Base-by-base conservation (phyloP, 2,797 vertebrate species). In the Alauda arvensis region DNA sequence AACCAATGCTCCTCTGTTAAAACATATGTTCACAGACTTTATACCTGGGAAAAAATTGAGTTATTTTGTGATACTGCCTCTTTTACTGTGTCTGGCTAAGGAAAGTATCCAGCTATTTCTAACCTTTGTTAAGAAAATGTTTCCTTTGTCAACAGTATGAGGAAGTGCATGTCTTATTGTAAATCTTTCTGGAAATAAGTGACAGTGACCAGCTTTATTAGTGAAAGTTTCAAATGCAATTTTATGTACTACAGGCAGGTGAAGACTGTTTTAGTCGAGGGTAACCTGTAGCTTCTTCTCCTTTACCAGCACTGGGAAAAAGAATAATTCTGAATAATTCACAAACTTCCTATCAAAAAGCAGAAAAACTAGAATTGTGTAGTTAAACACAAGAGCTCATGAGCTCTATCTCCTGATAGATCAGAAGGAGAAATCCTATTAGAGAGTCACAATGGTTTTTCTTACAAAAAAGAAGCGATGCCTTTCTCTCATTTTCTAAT, bases 401-500 rank as follows among this genome's bases (percentile, higher is more conserved):
- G 31, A 82, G 13, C 16, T 69, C 10, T 43, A 21, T 20, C 13
- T 37, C 37, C 37, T 37, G 37, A 37, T 37, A 11, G 37, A 26
- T 15, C 7, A 46, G 37, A 71, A 68, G 25, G 0, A 70, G 48
- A 79, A 86, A 82, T 19, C 79, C 31, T 67, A 45, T 42, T 42
- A 67, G 23, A 39, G 43, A 60, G 29, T 56, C 43, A 82, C 29
- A 80, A 20, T 46, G n/a, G 31, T 75, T 19, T 75, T 87, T 61
- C 39, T 67, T 40, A 65, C 37, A 39, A 62, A 53, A 29, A 61
- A 78, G 11, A 79, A 67, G 14, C 5, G 29, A 61, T 56, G 14
- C 14, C 39, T 91, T 86, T 86, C 37, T 82, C 43, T 83, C 21
- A 45, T 88, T 90, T 86, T 86, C 51, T 65, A 79, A 45, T 92